Base-by-base conservation (phyloP, 2,888 invertebrate species). In the Drosophila meridionalis region DNA sequence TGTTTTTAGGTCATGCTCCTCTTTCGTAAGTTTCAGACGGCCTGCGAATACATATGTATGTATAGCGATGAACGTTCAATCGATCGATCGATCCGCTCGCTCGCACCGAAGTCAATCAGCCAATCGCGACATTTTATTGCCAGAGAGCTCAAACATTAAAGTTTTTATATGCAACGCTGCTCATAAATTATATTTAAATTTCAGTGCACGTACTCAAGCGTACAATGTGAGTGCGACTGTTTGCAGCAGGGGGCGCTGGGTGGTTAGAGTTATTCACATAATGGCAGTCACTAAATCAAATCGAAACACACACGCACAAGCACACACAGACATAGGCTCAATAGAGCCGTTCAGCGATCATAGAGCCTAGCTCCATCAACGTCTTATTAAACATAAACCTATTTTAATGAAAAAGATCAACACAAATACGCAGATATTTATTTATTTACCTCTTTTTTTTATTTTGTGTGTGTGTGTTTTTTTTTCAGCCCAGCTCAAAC, bases 141-240 rank as follows among this genome's bases (percentile, higher is more conserved):
- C 84, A 56, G 58, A 58, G 50, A 50, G 28, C 34, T 32, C 45
- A 63, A 74, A 57, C 45, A 73, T 63, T 59, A 30, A 62, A 73
- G 47, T 62, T 64, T 88, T 71, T 82, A 72, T 87, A 79, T 77
- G 82, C 81, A 68, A 45, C 52, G 78, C 64, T 61, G 78, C 67
- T 85, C 87, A 83, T 89, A 87, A 87, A 87, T 87, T 85, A 83
- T 87, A 82, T 86, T 87, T 87, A 87, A 85, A 89, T 87, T 87
- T 87, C 87, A 73, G 80, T 76, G 75, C 87, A 89, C 87, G 89
- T 87, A 87, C 72, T 76, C 75, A 81, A 78, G 83, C 79, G 83
- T 74, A 80, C 73, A 78, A 84, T 80, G 80, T 80, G 79, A 61
- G 67, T 67, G 70, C 58, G 64, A 57, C 32, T 61, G 11, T 9